A percentile compares a stretch with the other conserved stretches of the same genome.
Evolutionary conservation across 2,888 invertebrate genomes (phyloP).

Genomic region (Diachrysia chrysitis): DNA sequence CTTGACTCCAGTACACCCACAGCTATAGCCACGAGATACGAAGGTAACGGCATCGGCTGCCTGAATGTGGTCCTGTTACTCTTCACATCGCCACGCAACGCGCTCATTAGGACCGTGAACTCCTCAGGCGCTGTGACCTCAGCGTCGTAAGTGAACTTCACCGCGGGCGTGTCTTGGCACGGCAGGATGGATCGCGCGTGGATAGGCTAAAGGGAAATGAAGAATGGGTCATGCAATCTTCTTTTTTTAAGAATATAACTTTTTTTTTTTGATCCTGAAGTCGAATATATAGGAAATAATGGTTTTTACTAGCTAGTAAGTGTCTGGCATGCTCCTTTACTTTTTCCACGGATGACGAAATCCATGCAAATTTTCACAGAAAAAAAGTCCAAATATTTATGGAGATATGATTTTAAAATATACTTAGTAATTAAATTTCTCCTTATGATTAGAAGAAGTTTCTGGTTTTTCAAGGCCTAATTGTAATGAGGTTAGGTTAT

Average conservation of each 20-base stretch:
- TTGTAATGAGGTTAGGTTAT: no score
- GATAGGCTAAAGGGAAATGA: constrained; percentile 90
- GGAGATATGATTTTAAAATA: no score
- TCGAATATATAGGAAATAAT: no score
- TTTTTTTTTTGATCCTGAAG: no score
- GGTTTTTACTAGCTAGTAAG: no score
- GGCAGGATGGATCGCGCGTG: constrained; percentile 97
- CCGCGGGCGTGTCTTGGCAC: constrained; percentile 97
- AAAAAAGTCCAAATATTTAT: no score
- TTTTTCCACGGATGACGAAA: no score
- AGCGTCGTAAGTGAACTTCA: constrained; percentile 96
- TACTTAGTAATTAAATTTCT: no score
- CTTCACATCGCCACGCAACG: constrained; percentile 89
- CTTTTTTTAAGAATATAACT: not conserved
- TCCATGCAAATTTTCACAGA: no score
- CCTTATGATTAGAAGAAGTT: no score
- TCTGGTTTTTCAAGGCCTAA: no score
- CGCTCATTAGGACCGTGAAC: constrained; percentile 96
- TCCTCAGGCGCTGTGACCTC: constrained; percentile 92
- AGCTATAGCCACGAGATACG: constrained; percentile 97
- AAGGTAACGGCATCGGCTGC: constrained; percentile 95
- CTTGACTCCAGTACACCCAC: constrained; percentile 94
- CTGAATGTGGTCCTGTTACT: constrained; percentile 89
- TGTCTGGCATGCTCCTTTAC: no score
- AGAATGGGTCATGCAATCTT: not conserved